A percentile compares a stretch with the other conserved stretches of the same genome.
phyloP scores from a whole-genome alignment of 2,888 invertebrate species.

The Eristalis tenax region DNA sequence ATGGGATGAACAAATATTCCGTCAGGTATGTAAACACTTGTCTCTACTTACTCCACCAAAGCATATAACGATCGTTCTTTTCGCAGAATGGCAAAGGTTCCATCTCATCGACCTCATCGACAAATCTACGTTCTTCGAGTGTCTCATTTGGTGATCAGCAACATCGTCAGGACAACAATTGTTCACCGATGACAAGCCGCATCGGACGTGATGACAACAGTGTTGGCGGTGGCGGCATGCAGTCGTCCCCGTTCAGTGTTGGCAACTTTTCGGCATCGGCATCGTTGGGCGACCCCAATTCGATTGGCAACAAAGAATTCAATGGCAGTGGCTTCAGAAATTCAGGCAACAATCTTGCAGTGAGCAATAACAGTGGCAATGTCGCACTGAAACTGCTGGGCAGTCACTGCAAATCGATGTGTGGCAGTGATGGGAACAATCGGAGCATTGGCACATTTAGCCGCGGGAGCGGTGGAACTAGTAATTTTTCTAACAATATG shows the following conservation, averaged over 20 bases:
- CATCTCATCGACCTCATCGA: conserved; percentile 8
- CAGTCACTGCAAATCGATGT: conserved; percentile 45
- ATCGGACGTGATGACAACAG: conserved; percentile 27
- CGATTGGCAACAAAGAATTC: conserved; percentile 67
- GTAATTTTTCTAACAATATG: conserved; percentile 82
- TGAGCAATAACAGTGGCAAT: conserved; percentile 52
- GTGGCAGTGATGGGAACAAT: conserved; percentile 36
- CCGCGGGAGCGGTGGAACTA: conserved; percentile 74
- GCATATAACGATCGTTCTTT: not conserved
- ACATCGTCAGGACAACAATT: conserved; percentile 47
- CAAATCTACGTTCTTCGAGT: conserved; percentile 3
- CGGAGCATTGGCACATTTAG: conserved; percentile 7
- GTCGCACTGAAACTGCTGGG: conserved; percentile 22
- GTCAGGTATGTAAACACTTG: conserved; percentile 69
- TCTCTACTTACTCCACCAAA: not conserved
- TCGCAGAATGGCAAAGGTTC: conserved; percentile 49
- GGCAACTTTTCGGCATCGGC: conserved; percentile 63
- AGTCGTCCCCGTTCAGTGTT: conserved; percentile 74
- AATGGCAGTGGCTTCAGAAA: conserved; percentile 46
- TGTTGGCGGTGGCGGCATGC: conserved; percentile 57
- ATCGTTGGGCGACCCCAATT: conserved; percentile 61
- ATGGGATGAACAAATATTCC: conserved; percentile 74
- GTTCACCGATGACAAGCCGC: conserved; percentile 39
- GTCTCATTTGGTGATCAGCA: conserved; percentile 44
- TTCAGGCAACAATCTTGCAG: conserved; percentile 32